Conservation (phyloP, 2,888 invertebrate genomes). For the Athalia cordata region DNA sequence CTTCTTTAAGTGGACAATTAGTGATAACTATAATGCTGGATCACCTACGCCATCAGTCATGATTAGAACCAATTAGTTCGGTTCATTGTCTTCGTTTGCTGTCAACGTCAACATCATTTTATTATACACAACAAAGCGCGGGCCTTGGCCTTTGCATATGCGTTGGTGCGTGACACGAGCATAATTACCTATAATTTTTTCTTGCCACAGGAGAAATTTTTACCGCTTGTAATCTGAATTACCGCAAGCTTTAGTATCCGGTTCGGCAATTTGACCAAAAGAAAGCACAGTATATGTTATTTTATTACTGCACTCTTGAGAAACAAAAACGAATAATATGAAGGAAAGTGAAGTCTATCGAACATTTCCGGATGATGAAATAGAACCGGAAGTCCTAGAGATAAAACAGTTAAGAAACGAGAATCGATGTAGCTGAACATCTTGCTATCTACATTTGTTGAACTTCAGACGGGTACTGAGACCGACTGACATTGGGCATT, state of each 20-base stretch:
- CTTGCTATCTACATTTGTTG: slow-evolving; percentile 25
- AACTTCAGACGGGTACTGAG: slow-evolving; percentile 14
- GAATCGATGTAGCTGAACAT: slow-evolving; percentile 6
- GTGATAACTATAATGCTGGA: background rate
- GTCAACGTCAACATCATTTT: background rate
- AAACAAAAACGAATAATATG: background rate
- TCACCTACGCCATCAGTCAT: background rate
- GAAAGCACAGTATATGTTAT: no score
- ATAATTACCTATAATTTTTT: background rate
- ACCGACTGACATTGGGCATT: background rate
- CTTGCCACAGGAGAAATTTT: background rate
- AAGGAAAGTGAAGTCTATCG: no score
- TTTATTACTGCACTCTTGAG: background rate
- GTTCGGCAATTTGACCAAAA: no score
- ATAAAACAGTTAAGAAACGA: slow-evolving; percentile 14
- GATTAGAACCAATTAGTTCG: background rate
- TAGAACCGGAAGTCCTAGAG: slow-evolving; percentile 6
- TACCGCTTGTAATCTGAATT: background rate
- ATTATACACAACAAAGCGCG: background rate
- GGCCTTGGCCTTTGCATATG: background rate
- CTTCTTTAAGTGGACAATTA: background rate
- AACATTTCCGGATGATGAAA: no score
- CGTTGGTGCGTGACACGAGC: background rate
- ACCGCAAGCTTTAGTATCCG: background rate
- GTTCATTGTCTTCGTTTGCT: background rate